phyloP scores from a whole-genome alignment of 2,888 invertebrate species.

The Ichneumoninae sp. region DNA sequence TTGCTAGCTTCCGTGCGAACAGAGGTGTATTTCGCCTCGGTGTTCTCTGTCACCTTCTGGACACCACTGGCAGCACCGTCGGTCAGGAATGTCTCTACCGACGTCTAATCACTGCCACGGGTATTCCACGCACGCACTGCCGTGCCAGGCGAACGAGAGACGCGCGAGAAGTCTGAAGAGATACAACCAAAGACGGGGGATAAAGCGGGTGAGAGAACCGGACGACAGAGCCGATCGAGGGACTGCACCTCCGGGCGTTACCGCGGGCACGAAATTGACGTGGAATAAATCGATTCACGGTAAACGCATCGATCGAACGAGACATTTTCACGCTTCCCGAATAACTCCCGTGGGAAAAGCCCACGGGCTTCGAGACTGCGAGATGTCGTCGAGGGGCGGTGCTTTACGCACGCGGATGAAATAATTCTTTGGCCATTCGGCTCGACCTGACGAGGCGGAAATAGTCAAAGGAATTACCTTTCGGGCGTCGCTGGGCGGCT shows the following conservation, averaged over 20 bases:
- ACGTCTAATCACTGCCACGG: conserved; percentile 61
- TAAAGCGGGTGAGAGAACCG: background rate
- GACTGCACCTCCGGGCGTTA: conserved; percentile 30
- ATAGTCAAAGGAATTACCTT: background rate
- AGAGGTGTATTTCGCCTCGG: background rate
- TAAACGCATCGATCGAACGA: conserved; percentile 35
- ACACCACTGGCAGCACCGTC: conserved; percentile 7
- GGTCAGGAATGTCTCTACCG: conserved; percentile 48
- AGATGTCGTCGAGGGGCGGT: background rate
- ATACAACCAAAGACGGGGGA: conserved; percentile 7
- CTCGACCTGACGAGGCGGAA: background rate
- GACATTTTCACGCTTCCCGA: conserved; percentile 35
- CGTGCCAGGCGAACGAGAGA: conserved; percentile 51
- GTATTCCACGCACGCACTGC: conserved; percentile 63
- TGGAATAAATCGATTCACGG: conserved; percentile 48
- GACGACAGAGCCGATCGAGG: conserved; percentile 12
- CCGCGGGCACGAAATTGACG: conserved; percentile 47
- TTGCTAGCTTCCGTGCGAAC: background rate
- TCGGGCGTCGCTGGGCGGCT: too few relatives aligned
- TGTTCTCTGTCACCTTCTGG: background rate
- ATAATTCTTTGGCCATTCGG: background rate
- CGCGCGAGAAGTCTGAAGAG: conserved; percentile 9
- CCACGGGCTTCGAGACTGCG: background rate
- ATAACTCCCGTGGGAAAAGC: conserved; percentile 40
- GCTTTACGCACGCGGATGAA: background rate